These are phyloP conservation scores for Neodiprion virginianus DNA, from an alignment of 1,140 invertebrate genomes.

Conservation along the genomic window DNA sequence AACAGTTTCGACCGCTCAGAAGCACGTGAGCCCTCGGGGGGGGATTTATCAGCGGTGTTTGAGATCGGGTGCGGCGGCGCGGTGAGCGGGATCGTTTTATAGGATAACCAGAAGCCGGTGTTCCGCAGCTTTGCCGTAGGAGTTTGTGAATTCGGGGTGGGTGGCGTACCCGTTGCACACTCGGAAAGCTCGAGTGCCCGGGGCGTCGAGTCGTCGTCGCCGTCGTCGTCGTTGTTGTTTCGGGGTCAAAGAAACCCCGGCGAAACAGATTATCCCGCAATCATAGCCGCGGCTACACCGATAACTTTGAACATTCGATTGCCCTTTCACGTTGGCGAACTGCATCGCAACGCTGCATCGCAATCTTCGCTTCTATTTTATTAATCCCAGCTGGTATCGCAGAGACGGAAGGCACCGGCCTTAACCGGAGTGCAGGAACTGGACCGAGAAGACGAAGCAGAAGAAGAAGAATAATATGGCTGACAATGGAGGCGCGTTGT, in stretches of 20 bases:
- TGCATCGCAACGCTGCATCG: too few species aligned
- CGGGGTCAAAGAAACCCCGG: constrained; percentile 37
- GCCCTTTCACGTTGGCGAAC: background rate
- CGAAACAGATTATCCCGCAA: constrained; percentile 60
- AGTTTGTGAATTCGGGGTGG: too few species aligned
- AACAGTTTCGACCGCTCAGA: constrained; percentile 60
- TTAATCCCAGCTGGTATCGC: background rate
- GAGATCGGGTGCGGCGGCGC: constrained; percentile 34
- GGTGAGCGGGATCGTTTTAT: constrained; percentile 44
- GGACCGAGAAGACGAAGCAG: background rate
- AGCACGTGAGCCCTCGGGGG: constrained; percentile 55
- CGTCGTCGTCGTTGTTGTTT: constrained; percentile 20
- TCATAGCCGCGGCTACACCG: constrained; percentile 41
- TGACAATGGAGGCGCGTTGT: constrained; percentile 10
- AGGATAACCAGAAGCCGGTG: constrained; percentile 46
- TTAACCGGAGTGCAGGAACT: too few species aligned
- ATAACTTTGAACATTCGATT: background rate
- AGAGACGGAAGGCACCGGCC: background rate
- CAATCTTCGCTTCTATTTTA: background rate
- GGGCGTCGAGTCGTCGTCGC: constrained; percentile 26
- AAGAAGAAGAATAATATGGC: constrained; percentile 12
- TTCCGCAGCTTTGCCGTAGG: background rate
- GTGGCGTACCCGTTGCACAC: too few species aligned
- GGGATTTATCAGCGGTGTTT: constrained; percentile 49
- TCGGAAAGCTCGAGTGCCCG: background rate